These are phyloP conservation scores for Muscicapa striata DNA, from an alignment of 2,797 vertebrate species.

Conservation along the genomic window DNA sequence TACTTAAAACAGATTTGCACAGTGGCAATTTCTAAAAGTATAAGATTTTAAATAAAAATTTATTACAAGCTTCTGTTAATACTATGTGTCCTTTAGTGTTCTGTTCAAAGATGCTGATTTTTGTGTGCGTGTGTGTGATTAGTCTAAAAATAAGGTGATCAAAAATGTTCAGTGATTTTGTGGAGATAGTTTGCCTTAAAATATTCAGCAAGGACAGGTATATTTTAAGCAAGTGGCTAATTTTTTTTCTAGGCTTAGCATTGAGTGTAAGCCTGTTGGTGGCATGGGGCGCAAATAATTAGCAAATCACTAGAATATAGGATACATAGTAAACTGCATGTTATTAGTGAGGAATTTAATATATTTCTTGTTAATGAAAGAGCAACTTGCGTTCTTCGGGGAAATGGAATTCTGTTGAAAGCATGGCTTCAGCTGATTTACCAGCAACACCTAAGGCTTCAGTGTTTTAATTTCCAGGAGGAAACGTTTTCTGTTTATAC, in stretches of 20 bases:
- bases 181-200: background rate
- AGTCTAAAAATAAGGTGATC: background rate
- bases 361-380: background rate
- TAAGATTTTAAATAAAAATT: background rate
- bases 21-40: background rate
- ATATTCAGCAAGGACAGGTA: background rate
- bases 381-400: background rate
- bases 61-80: background rate
- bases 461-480: background rate
- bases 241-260: background rate
- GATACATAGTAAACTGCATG: background rate
- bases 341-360: background rate
- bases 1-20: background rate
- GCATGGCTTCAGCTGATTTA: background rate
- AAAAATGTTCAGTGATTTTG: background rate
- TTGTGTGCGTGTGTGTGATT: background rate
- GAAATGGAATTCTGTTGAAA: background rate
- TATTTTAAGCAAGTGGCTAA: background rate
- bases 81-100: rapidly evolving
- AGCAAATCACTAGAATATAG: background rate
- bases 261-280: background rate
- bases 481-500: background rate
- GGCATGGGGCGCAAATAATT: background rate
- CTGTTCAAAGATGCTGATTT: background rate
- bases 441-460: background rate